Base-by-base conservation (phyloP, 2,797 vertebrate species). In the Corythornis leucogaster region DNA sequence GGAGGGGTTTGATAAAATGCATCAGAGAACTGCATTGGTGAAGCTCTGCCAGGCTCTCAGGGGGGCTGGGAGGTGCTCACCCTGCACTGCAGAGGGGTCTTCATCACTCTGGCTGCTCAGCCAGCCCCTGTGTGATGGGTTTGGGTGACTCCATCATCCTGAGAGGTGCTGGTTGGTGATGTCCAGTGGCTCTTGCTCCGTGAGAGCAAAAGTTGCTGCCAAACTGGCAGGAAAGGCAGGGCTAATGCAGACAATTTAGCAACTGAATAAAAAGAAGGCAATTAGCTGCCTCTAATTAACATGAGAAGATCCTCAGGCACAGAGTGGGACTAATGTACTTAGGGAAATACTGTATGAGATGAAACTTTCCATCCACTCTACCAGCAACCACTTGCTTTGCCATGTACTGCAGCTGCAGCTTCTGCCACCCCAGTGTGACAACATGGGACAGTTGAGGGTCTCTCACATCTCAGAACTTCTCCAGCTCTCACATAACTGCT, bases 381-480 rank as follows among this genome's bases (percentile, higher is more conserved):
- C 3, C 26, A 13, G 10, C 11, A 67, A 55, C 24, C 9, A 6
- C 7, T 1, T 51, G 48, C 15, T 51, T 51, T 51, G 9, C 50
- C 17, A 7, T 28, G 33, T 12, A 24, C n/a, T 4, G 55, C 15
- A n/a, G 42, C 42, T 43, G 61, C 25, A 35, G 43, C 11, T 75
- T 43, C 57, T 40, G 43, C 45, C 2, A 4, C 33, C 14, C 13
- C 42, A 42, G 5, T 0, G 5, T 19, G 55, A n/a, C 61, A 38
- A 14, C 0, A 5, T 0, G 2, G 43, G 61, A n/a, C 38, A 46
- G 55, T 13, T 25, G 18, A 2, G 3, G 10, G 4, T 17, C 11
- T 11, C 73, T 59, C 2, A 1, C 1, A 9, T 6, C n/a, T 24
- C 12, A 69, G 18, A 31, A 28, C 10, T 58, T 40, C 54, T 43